phyloP scores from a whole-genome alignment of 2,888 invertebrate genomes.

The Arctia plantaginis region DNA sequence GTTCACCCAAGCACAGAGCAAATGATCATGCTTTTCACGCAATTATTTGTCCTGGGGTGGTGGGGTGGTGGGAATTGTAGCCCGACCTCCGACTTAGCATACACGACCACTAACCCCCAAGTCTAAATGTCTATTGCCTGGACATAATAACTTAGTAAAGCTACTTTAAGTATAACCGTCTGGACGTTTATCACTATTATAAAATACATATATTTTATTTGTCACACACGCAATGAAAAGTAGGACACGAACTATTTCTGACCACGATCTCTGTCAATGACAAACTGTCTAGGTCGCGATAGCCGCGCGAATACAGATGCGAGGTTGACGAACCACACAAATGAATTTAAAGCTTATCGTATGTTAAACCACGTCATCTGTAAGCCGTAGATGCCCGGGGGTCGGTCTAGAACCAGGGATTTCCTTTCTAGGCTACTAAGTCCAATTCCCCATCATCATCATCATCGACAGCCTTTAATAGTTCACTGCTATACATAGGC shows the following conservation, averaged over 20 bases:
- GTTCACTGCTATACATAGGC: too few relatives aligned
- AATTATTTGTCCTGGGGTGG: too few relatives aligned
- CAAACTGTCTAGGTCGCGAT: conserved; percentile 26
- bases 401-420: too few relatives aligned
- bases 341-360: background rate
- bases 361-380: background rate
- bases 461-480: too few relatives aligned
- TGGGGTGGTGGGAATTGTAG: too few relatives aligned
- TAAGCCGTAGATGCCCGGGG: too few relatives aligned
- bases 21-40: too few relatives aligned
- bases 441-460: too few relatives aligned
- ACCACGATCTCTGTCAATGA: conserved; percentile 39
- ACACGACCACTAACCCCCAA: too few relatives aligned
- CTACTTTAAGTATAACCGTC: background rate
- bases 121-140: background rate
- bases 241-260: conserved; percentile 25
- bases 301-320: background rate
- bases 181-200: conserved; percentile 20
- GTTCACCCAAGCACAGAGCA: too few relatives aligned
- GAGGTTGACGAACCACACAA: conserved; percentile 24
- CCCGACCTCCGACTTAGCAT: too few relatives aligned
- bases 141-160: background rate
- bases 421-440: too few relatives aligned
- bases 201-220: conserved; percentile 14
- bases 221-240: background rate